Percentiles rank a stretch among this genome's conserved stretches.
Conservation (phyloP, 2,888 invertebrate genomes). For the Trimorus sp. region DNA sequence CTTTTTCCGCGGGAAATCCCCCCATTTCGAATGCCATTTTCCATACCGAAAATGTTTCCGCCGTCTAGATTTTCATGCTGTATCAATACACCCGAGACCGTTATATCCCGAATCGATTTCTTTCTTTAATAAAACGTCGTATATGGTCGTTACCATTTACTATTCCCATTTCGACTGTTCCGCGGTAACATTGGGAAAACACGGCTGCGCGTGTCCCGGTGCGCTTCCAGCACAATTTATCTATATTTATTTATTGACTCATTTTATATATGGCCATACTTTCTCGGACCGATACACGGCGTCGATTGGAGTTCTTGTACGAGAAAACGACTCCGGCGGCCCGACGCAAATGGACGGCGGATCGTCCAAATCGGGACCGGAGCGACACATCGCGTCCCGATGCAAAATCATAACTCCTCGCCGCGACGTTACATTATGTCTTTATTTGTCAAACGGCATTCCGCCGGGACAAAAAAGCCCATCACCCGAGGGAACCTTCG, state of each 20-base stretch:
- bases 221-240: conserved; percentile 43
- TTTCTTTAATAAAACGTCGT: conserved; percentile 49
- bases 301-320: conserved; percentile 53
- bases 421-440: conserved; percentile 63
- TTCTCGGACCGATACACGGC: conserved; percentile 57
- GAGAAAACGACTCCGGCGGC: conserved; percentile 59
- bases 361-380: conserved; percentile 52
- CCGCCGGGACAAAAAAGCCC: conserved; percentile 38
- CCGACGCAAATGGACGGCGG: conserved; percentile 61
- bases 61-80: background rate
- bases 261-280: conserved; percentile 59
- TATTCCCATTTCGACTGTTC: conserved; percentile 74
- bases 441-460: conserved; percentile 66
- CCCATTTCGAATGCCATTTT: too few species aligned
- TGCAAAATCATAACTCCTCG: conserved; percentile 64
- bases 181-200: conserved; percentile 64
- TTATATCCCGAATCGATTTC: conserved; percentile 14
- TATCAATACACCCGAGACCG: conserved; percentile 8
- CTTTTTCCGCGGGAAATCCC: too few species aligned
- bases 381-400: conserved; percentile 35
- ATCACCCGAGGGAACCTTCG: conserved; percentile 38
- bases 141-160: conserved; percentile 76
- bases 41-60: background rate
- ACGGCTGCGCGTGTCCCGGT: conserved; percentile 39
- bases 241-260: conserved; percentile 50